phyloP scores from a whole-genome alignment of 2,888 invertebrate species.

The Drosophila kanekoi region DNA sequence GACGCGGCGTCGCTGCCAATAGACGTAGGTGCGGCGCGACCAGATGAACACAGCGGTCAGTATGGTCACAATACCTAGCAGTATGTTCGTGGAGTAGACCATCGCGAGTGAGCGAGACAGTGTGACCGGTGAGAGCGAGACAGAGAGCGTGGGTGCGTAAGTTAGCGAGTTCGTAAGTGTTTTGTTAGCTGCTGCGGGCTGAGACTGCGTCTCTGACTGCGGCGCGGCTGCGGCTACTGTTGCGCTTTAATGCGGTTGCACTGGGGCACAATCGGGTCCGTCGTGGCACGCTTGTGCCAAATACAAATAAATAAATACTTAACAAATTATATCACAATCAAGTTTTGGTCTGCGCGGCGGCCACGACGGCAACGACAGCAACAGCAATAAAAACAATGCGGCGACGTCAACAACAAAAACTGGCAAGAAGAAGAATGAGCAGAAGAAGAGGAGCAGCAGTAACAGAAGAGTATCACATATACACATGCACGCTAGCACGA shows the following conservation, averaged over 20 bases:
- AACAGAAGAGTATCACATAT: slow-evolving; percentile 37
- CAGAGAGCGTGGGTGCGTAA: slow-evolving; percentile 8
- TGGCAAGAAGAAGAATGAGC: slow-evolving; percentile 58
- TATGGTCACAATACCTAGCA: slow-evolving; percentile 77
- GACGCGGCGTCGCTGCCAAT: slow-evolving; percentile 84
- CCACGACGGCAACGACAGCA: slow-evolving; percentile 59
- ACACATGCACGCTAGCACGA: slow-evolving; percentile 6
- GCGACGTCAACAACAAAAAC: slow-evolving; percentile 53
- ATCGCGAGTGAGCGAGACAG: slow-evolving; percentile 56
- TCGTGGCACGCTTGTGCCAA: slow-evolving; percentile 58
- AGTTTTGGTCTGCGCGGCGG: slow-evolving; percentile 55
- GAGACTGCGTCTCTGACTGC: neutral
- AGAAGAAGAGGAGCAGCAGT: slow-evolving; percentile 8
- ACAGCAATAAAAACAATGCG: slow-evolving; percentile 43
- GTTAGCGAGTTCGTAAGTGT: slow-evolving; percentile 10
- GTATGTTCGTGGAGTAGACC: slow-evolving; percentile 81
- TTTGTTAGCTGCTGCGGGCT: neutral
- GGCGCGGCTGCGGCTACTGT: neutral
- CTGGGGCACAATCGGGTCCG: slow-evolving; percentile 25
- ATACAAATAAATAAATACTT: slow-evolving; percentile 75
- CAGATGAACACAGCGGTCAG: slow-evolving; percentile 76
- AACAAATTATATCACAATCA: slow-evolving; percentile 77
- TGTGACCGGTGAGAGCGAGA: slow-evolving; percentile 20
- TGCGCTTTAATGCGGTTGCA: slow-evolving; percentile 17
- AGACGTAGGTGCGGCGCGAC: slow-evolving; percentile 85